These are phyloP conservation scores for Tachysurus vachellii DNA, from an alignment of 2,113 vertebrate species.

Conservation along the genomic window DNA sequence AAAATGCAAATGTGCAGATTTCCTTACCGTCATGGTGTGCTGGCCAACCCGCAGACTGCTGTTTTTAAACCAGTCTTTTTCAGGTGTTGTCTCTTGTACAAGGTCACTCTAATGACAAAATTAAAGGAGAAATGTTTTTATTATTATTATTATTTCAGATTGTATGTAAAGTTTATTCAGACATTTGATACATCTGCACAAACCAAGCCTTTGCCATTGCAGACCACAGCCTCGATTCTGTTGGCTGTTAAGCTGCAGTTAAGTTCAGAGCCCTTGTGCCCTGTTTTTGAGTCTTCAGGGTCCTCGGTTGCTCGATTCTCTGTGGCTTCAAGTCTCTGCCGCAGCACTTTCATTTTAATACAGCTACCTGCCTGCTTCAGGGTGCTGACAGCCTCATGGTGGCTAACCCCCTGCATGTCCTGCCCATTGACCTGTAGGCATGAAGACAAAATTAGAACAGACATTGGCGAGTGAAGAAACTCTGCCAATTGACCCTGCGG, in stretches of 20 bases:
- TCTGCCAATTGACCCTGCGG: not conserved
- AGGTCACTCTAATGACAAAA: constrained; percentile 55
- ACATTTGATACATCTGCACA: constrained; percentile 35
- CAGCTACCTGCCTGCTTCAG: constrained; percentile 73
- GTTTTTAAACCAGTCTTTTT: constrained; percentile 52
- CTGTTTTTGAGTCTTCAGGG: constrained; percentile 18
- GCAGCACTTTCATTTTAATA: constrained; percentile 71
- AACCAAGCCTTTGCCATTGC: constrained; percentile 69
- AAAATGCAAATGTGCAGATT: constrained; percentile 1
- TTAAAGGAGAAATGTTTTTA: not conserved
- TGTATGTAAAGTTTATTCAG: not conserved
- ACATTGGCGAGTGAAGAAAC: constrained; percentile 12
- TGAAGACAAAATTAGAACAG: constrained; percentile 37
- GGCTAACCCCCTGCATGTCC: constrained; percentile 66
- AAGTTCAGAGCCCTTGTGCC: constrained; percentile 37
- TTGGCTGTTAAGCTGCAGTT: constrained; percentile 46
- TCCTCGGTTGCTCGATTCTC: constrained; percentile 10
- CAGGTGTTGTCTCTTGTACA: constrained; percentile 42
- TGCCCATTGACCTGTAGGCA: constrained; percentile 72
- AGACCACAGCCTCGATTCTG: constrained; percentile 60
- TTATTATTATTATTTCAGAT: not conserved
- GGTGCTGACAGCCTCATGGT: constrained; percentile 70
- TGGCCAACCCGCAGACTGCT: constrained; percentile 63
- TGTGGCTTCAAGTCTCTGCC: constrained; percentile 52
- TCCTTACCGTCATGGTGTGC: constrained; percentile 74